Evolutionary conservation across 2,797 vertebrate genomes (phyloP).

Genomic region (Lagodon rhomboides): DNA sequence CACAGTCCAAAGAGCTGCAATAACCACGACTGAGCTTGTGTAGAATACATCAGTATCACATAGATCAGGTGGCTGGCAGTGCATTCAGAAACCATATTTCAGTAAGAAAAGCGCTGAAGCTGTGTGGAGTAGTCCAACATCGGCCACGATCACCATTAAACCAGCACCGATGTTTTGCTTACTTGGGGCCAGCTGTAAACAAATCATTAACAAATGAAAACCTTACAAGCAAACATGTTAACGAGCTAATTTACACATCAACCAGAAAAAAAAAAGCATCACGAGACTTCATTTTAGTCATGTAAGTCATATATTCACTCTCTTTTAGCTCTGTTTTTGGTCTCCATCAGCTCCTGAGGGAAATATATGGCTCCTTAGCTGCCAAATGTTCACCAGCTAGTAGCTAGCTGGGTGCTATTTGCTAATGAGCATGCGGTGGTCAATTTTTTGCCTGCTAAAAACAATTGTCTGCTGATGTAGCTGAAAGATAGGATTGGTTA

Average conservation of each 20-base stretch:
- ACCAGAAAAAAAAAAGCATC: too few relatives aligned
- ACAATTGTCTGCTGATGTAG: too few relatives aligned
- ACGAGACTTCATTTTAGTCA: too few relatives aligned
- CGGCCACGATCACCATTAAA: slow-evolving; percentile 9
- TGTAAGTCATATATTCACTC: not conserved
- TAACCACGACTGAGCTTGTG: slow-evolving; percentile 5
- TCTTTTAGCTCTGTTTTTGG: not conserved
- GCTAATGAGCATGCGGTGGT: too few relatives aligned
- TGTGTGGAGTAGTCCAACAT: not conserved
- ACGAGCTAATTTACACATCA: not conserved
- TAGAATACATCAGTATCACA: not conserved
- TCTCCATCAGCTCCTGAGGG: not conserved
- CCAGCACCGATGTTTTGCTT: slow-evolving; percentile 9
- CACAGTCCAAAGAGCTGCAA: slow-evolving; percentile 18
- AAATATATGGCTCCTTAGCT: not conserved
- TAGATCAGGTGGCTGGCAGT: not conserved
- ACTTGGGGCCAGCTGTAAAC: slow-evolving; percentile 9
- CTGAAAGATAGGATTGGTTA: too few relatives aligned
- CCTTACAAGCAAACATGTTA: not conserved
- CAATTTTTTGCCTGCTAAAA: too few relatives aligned
- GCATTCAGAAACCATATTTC: not conserved
- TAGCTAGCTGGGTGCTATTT: too few relatives aligned
- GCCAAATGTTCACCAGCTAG: not conserved
- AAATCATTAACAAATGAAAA: not conserved
- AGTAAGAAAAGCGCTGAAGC: not conserved